A percentile compares a stretch with the other conserved stretches of the same genome.
Evolutionary conservation across 2,888 invertebrate species (phyloP).

Genomic region (Brenthis hecate): DNA sequence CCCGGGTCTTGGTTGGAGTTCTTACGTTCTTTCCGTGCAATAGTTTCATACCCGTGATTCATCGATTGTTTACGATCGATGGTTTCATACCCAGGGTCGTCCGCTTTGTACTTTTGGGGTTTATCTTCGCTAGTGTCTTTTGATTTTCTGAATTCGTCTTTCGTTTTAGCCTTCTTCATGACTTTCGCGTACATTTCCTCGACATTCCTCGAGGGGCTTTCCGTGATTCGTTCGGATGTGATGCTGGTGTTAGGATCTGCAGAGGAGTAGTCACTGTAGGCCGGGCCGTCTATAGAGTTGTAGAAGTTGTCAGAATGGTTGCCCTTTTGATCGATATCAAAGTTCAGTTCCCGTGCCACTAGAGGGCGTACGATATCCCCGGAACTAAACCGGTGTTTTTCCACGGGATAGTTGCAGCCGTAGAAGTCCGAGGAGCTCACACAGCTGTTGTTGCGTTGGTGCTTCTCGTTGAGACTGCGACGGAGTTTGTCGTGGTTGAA

Average conservation of each 20-base stretch:
- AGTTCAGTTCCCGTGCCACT: constrained; percentile 72
- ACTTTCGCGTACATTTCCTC: constrained; percentile 96
- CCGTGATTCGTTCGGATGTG: constrained; percentile 68
- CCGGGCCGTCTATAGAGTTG: constrained; percentile 69
- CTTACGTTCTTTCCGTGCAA: constrained; percentile 69
- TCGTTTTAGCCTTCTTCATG: constrained; percentile 85
- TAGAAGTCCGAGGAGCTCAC: constrained; percentile 80
- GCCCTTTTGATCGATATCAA: constrained; percentile 68
- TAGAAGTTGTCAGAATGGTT: constrained; percentile 63
- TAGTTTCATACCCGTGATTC: constrained; percentile 84
- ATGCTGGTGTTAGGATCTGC: constrained; percentile 61
- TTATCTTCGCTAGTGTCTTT: constrained; percentile 57
- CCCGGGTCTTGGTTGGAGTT: constrained; percentile 83
- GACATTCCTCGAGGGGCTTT: constrained; percentile 86
- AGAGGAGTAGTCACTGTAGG: constrained; percentile 61
- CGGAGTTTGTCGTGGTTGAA: constrained; percentile 75
- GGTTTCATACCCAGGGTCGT: constrained; percentile 79
- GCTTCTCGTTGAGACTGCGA: constrained; percentile 77
- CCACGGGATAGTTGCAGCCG: constrained; percentile 80
- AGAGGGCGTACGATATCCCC: constrained; percentile 75
- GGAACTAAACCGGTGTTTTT: constrained; percentile 77
- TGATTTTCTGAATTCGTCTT: constrained; percentile 61
- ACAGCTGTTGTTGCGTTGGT: constrained; percentile 79
- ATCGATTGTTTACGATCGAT: constrained; percentile 71
- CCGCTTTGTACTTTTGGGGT: constrained; percentile 62